These are phyloP conservation scores for Drosophila monieri DNA, from an alignment of 2,888 invertebrate species.

Conservation along the genomic window DNA sequence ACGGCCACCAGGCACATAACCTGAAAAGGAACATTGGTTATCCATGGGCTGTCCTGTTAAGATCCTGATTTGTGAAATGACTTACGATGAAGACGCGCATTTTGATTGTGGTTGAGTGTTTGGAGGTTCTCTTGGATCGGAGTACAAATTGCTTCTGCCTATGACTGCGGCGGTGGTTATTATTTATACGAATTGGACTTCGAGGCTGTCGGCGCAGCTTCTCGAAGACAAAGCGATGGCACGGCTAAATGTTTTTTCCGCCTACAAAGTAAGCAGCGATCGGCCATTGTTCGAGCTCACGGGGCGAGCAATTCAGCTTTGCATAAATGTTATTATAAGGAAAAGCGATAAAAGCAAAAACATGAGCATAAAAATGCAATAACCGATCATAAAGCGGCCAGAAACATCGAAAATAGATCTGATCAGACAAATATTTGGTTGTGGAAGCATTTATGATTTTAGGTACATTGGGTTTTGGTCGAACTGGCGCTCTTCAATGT, in stretches of 20 bases:
- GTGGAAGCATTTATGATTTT: not conserved
- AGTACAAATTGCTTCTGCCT: conserved; percentile 66
- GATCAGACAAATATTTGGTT: not conserved
- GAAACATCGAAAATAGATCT: conserved; percentile 33
- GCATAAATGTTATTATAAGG: conserved; percentile 76
- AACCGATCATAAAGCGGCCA: conserved; percentile 51
- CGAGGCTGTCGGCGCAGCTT: conserved; percentile 68
- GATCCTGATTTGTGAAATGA: conserved; percentile 15
- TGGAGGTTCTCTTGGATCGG: conserved; percentile 63
- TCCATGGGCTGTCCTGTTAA: conserved; percentile 28
- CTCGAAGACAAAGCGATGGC: conserved; percentile 65
- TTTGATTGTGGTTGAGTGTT: conserved; percentile 44
- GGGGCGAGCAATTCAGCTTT: conserved; percentile 59
- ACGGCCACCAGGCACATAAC: conserved; percentile 76
- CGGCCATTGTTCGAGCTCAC: conserved; percentile 60
- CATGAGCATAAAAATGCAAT: conserved; percentile 70
- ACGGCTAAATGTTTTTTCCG: conserved; percentile 70
- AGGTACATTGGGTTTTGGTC: not conserved
- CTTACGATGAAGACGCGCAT: conserved; percentile 74
- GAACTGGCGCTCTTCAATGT: not conserved
- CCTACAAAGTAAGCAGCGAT: conserved; percentile 61
- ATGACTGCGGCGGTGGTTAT: conserved; percentile 45
- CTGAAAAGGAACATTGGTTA: conserved; percentile 37
- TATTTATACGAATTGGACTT: conserved; percentile 71
- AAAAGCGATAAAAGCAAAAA: conserved; percentile 67